Base-by-base conservation (phyloP, 2,113 vertebrate species). In the Pedionomus torquatus region DNA sequence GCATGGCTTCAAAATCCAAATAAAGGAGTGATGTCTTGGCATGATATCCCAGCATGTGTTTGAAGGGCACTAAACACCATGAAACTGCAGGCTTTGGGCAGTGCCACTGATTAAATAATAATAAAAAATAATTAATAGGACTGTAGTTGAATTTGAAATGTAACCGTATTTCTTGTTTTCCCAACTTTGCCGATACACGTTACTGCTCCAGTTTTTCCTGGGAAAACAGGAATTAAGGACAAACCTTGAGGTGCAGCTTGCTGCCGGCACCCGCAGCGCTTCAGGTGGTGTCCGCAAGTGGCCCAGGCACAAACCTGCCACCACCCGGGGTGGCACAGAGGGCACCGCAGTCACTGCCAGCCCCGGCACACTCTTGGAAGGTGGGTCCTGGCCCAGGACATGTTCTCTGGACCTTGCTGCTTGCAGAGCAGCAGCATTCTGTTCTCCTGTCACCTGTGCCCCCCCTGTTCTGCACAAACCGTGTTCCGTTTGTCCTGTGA, bases 1-100 rank as follows among this genome's bases (percentile, higher is more conserved):
- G 43, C 55, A 66, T 24, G 44, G 58, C 61, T 93, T 87, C 35
- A 87, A 75, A 95, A 85, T 54, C 70, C 63, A 83, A 74, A 66
- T 35, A 80, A 89, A 88, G 37, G 24, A 63, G 13, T 37, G 16
- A 74, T 83, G 35, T 83, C 80, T 92, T 4, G 1, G 75, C 63
- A n/a, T 13, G 31, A 81, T 74, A 80, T 33, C 14, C n/a, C 39
- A 63, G 23, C 28, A 51, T 0, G 0, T 43, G 28, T 82, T 55
- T 94, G 72, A 86, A 88, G 13, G 66, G 17, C 58, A 93, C 43
- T 82, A 51, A 10, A 61, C 18, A 23, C 43, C 49, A 75, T 9
- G 49, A 68, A 89, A 78, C 25, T 31, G n/a, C 37, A 74, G 55
- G n/a, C 43, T 88, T 49, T 85, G 46, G 28, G n/a, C 54, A 80